Conservation (phyloP, 2,113 vertebrate genomes). For the Dinomys branickii region DNA sequence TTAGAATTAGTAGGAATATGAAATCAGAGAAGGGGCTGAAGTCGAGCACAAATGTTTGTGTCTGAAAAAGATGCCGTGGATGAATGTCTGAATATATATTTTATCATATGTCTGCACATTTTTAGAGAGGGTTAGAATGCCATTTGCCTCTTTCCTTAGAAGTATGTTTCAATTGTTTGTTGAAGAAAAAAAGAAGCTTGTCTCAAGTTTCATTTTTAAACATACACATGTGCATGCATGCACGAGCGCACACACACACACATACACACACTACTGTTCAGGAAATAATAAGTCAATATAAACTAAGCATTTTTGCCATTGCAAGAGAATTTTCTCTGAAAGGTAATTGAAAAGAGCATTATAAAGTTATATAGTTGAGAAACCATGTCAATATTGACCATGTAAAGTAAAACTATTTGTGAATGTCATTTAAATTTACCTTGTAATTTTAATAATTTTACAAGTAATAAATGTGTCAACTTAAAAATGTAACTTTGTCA, state of each 20-base stretch:
- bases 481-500: slow-evolving; percentile 53
- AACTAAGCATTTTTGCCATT: slow-evolving; percentile 61
- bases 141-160: not conserved
- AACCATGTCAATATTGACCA: slow-evolving; percentile 75
- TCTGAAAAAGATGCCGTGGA: too few relatives aligned
- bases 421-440: slow-evolving; percentile 73
- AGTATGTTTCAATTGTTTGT: not conserved
- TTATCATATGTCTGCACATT: not conserved
- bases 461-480: slow-evolving; percentile 45
- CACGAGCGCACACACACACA: not conserved
- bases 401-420: slow-evolving; percentile 66
- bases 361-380: slow-evolving; percentile 66
- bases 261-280: slow-evolving; percentile 55
- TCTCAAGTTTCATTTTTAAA: not conserved
- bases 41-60: not conserved
- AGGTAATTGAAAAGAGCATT: slow-evolving; percentile 69
- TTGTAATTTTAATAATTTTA: slow-evolving; percentile 72
- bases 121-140: not conserved
- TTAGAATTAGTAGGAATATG: slow-evolving; percentile 55
- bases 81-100: not conserved
- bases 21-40: slow-evolving; percentile 56
- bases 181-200: slow-evolving; percentile 14
- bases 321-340: slow-evolving; percentile 72
- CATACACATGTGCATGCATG: not conserved
- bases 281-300: slow-evolving; percentile 73